Evolutionary conservation across 2,888 invertebrate species (phyloP), one percentile per base, ranked within the genome.

Genomic region (Quadroppia sp.): DNA sequence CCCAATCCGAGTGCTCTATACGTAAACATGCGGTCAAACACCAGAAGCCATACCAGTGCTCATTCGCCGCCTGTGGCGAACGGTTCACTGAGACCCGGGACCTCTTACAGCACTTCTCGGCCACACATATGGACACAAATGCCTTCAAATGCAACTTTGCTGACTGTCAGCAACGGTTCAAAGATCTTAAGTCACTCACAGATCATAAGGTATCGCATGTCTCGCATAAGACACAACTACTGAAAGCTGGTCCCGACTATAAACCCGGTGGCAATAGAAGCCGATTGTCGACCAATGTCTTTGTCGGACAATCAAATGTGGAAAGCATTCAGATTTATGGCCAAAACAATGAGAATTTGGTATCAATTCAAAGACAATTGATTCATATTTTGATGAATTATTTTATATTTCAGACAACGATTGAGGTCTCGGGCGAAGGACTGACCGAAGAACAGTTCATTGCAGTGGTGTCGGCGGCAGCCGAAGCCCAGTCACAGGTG

Each of bases 31-130:
- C 50, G 32, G 23, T 71, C 45, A 71, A 71, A 71, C 71, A 53
- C 71, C 71, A 53, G 71, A 71, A 71, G 50, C 71, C 71, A 25
- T 71, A 42, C 40, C 20, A 20, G 23, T 67, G 67, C 32, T 67
- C 67, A 20, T 67, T 67, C 40, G 23, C 30, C 67, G 23, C 36
- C 25, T 67, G 67, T 20, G 67, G 67, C 15, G 20, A 67, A 7
- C 40, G 67, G 6, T 67, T 67, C 13, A 42, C 3, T 25, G 40
- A 67, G 4, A 67, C 67, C 13, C 23, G 32, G 42, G 67, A 67
- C 3, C 67, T 67, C 40, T 23, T 67, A 23, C 11, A 25, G 13
- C 67, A 67, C 67, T 67, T 67, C 40, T 7, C 9, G 6, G 36
- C 11, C 36, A 67, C 67, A 20, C 67, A 67, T 67, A 40, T 67